phyloP scores from a whole-genome alignment of 64 coral and sea anemone genomes.

The Porites australiensis region DNA sequence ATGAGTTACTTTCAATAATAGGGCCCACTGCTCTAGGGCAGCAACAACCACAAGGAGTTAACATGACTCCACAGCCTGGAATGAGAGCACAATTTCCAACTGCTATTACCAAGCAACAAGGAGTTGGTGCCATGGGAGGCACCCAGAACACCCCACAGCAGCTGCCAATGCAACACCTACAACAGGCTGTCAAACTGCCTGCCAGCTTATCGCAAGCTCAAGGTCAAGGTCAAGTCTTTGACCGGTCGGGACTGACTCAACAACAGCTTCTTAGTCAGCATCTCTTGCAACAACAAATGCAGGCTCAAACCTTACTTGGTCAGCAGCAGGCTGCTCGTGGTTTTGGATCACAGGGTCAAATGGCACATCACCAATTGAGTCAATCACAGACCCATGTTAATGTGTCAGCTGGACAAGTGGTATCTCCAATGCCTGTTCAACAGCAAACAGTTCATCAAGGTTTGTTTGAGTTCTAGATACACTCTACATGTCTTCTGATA shows the following conservation, averaged over 20 bases:
- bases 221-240: not conserved
- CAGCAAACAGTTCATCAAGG: conserved; percentile 16
- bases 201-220: not conserved
- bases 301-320: conserved; percentile 4
- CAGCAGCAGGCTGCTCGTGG: not conserved
- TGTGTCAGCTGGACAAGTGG: conserved; percentile 4
- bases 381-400: conserved; percentile 12
- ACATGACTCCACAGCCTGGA: conserved; percentile 15
- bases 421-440: not conserved
- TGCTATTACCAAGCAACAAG: not conserved
- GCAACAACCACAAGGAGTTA: conserved; percentile 3
- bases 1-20: not conserved
- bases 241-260: conserved; percentile 4
- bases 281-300: conserved; percentile 29
- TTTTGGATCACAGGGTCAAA: conserved; percentile 9
- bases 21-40: conserved; percentile 26
- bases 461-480: not conserved
- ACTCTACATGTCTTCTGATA: too few relatives aligned
- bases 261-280: conserved; percentile 37
- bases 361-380: conserved; percentile 50
- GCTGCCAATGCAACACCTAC: conserved; percentile 5
- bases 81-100: conserved; percentile 28
- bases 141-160: conserved; percentile 5
- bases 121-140: not conserved
- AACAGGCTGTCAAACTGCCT: not conserved